Conservation (phyloP, 2,888 invertebrate genomes). For the Ormyrus thymus region DNA sequence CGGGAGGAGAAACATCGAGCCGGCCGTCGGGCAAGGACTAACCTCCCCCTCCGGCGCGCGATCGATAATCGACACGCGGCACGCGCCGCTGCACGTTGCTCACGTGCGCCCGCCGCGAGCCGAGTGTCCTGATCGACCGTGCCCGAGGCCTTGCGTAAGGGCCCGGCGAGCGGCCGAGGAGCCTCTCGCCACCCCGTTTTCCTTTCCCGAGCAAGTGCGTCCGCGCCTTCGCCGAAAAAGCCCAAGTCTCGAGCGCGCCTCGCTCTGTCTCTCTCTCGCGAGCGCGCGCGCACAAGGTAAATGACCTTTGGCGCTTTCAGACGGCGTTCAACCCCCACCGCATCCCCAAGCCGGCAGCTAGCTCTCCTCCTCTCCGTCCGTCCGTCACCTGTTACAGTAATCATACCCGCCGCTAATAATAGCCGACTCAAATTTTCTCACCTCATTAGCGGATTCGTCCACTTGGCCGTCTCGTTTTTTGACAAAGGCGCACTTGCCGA, state of each 20-base stretch:
- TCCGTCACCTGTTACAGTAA: slow-evolving; percentile 39
- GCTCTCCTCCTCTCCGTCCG: neutral
- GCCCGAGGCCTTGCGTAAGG: no score
- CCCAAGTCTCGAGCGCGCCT: neutral
- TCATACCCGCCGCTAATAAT: slow-evolving; percentile 28
- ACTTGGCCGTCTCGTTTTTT: neutral
- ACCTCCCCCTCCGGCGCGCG: neutral
- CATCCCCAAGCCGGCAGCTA: neutral
- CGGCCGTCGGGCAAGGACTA: no score
- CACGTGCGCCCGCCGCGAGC: slow-evolving; percentile 2
- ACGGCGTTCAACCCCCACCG: slow-evolving; percentile 16
- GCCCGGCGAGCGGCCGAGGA: no score
- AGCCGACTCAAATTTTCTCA: slow-evolving; percentile 2
- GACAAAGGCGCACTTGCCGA: no score
- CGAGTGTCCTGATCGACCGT: neutral
- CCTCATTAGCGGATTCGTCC: slow-evolving; percentile 26
- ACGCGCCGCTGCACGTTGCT: neutral
- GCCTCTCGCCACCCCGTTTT: no score
- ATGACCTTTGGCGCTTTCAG: slow-evolving; percentile 31
- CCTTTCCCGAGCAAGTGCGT: neutral
- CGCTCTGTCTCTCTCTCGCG: neutral
- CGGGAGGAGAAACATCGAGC: no score
- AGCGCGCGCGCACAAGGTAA: slow-evolving; percentile 12
- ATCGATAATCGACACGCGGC: slow-evolving; percentile 30
- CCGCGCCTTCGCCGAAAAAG: neutral